Evolutionary conservation across 2,888 invertebrate genomes (phyloP).

Genomic region (Phorcus lineatus): DNA sequence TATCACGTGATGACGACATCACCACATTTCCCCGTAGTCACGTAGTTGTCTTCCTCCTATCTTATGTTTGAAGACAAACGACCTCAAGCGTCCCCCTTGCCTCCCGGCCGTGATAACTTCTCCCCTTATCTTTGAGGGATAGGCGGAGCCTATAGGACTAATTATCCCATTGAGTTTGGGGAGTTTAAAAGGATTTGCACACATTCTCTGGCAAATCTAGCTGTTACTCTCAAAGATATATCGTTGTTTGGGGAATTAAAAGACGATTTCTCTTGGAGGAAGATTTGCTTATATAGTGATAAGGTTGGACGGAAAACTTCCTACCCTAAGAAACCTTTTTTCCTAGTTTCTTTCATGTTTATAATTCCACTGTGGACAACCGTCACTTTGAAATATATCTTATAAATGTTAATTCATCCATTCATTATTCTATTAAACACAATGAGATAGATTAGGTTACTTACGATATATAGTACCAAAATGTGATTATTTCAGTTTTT

Average conservation of each 20-base stretch:
- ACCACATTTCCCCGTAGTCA: too few relatives aligned
- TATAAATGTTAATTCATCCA: too few relatives aligned
- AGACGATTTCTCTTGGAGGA: background rate
- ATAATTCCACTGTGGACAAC: too few relatives aligned
- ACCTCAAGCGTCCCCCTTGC: background rate
- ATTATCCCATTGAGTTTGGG: background rate
- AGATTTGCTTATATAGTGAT: background rate
- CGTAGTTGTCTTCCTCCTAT: too few relatives aligned
- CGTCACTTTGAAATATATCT: too few relatives aligned
- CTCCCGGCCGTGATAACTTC: background rate
- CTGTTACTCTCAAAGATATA: background rate
- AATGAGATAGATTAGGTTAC: too few relatives aligned
- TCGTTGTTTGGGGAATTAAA: background rate
- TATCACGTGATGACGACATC: too few relatives aligned
- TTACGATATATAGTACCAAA: too few relatives aligned
- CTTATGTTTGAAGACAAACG: background rate
- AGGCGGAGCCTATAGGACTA: background rate
- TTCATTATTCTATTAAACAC: too few relatives aligned
- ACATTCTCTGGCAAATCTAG: background rate
- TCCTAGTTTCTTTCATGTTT: too few relatives aligned
- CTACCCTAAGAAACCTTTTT: too few relatives aligned
- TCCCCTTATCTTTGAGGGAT: background rate
- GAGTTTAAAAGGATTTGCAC: background rate
- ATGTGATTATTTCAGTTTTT: too few relatives aligned
- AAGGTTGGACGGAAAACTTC: background rate